Evolutionary conservation across 2,797 vertebrate genomes (phyloP).

Genomic region (Danio aesculapii): DNA sequence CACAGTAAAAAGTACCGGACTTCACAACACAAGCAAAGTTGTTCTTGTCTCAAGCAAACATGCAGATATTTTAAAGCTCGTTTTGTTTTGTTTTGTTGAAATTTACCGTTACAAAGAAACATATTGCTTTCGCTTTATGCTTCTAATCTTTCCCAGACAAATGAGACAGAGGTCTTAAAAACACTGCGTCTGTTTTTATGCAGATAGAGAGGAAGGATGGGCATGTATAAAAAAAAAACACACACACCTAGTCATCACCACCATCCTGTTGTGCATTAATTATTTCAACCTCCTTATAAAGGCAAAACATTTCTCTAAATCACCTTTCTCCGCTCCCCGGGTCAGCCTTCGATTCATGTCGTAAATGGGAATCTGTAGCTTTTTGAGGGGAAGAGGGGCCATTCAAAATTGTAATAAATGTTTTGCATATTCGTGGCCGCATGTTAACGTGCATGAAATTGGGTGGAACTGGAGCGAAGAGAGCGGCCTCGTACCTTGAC

Average conservation of each 20-base stretch:
- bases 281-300: constrained; percentile 51
- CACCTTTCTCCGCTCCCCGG: constrained; percentile 42
- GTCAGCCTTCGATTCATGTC: constrained; percentile 55
- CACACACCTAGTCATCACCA: neutral
- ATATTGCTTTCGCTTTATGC: constrained; percentile 42
- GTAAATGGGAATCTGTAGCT: constrained; percentile 60
- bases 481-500: constrained; percentile 47
- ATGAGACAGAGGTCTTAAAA: constrained; percentile 52
- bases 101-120: constrained; percentile 39
- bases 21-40: constrained; percentile 4
- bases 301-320: constrained; percentile 47
- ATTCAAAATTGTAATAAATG: constrained; percentile 60
- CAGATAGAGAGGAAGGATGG: constrained; percentile 51
- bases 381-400: constrained; percentile 53
- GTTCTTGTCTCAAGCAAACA: constrained; percentile 11
- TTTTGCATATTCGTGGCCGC: constrained; percentile 63
- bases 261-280: constrained; percentile 46
- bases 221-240: constrained; percentile 9
- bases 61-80: constrained; percentile 3
- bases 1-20: no score
- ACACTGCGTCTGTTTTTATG: constrained; percentile 47
- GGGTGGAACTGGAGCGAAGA: constrained; percentile 64
- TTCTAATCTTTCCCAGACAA: constrained; percentile 48
- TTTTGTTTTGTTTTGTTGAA: constrained; percentile 43
- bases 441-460: constrained; percentile 67